Conservation (phyloP, 2,888 invertebrate genomes). For the Melangyna quadrimaculata region DNA sequence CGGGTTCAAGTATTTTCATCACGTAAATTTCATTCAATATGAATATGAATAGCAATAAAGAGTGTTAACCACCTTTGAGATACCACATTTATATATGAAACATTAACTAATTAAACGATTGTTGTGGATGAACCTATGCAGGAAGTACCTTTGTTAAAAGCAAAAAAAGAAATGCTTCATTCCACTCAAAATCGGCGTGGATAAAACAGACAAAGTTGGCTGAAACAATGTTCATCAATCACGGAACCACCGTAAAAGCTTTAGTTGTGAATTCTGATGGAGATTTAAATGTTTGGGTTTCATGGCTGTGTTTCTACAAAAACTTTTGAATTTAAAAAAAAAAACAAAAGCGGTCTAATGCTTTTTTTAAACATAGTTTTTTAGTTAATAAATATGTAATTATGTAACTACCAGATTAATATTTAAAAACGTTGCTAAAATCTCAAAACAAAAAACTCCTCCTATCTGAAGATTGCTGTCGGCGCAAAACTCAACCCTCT, state of each 20-base stretch:
- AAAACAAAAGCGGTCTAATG: too few relatives aligned
- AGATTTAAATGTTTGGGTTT: neutral
- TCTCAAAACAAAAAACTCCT: too few relatives aligned
- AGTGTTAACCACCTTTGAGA: conserved; percentile 31
- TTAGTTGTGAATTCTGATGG: neutral
- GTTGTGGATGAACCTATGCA: neutral
- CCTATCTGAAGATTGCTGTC: too few relatives aligned
- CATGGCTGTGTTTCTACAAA: too few relatives aligned
- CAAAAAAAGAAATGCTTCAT: neutral
- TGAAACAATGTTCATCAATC: neutral
- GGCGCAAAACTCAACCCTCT: too few relatives aligned
- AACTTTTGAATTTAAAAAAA: too few relatives aligned
- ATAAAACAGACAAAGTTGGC: neutral
- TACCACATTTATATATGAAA: neutral
- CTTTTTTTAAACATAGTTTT: neutral
- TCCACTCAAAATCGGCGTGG: neutral
- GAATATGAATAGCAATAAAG: conserved; percentile 48
- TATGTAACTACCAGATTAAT: too few relatives aligned
- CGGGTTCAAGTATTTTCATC: conserved; percentile 53
- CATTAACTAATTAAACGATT: conserved; percentile 24
- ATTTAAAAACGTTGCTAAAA: too few relatives aligned
- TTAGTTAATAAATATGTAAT: too few relatives aligned
- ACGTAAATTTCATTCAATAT: conserved; percentile 49
- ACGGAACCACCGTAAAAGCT: neutral
- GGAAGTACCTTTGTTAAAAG: neutral